Conservation (phyloP, 1,140 invertebrate genomes). For the Drosophila mayri region DNA sequence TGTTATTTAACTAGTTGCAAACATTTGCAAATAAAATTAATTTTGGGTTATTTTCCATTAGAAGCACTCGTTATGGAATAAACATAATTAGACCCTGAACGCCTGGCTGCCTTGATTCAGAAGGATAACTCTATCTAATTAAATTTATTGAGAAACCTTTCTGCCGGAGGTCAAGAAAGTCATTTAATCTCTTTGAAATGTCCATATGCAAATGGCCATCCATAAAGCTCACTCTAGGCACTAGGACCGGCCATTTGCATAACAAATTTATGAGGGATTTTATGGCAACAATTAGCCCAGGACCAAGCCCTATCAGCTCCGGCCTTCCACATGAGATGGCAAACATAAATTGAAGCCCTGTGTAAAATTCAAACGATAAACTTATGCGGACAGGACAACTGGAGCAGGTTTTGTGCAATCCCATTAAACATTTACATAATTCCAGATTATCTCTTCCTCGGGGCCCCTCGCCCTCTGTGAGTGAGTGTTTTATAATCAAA, state of each 20-base stretch:
- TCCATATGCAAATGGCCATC: slow-evolving; percentile 21
- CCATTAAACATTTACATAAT: slow-evolving; percentile 49
- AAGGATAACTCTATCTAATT: slow-evolving; percentile 16
- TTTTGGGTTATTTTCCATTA: slow-evolving; percentile 14
- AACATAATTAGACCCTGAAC: slow-evolving; percentile 18
- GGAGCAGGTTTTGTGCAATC: slow-evolving; percentile 1
- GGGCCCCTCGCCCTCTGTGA: too few species aligned
- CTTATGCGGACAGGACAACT: slow-evolving; percentile 3
- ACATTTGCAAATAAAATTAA: slow-evolving; percentile 39
- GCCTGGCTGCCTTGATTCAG: background rate
- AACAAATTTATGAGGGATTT: slow-evolving; percentile 33
- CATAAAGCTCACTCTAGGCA: slow-evolving; percentile 9
- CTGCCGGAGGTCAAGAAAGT: background rate
- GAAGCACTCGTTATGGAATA: background rate
- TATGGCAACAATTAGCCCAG: slow-evolving; percentile 39
- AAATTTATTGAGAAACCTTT: slow-evolving; percentile 12
- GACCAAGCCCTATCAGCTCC: slow-evolving; percentile 6
- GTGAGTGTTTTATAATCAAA: slow-evolving; percentile 51
- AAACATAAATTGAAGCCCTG: slow-evolving; percentile 12
- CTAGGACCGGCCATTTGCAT: slow-evolving; percentile 27
- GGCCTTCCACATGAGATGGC: slow-evolving; percentile 31
- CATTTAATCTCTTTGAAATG: slow-evolving; percentile 27
- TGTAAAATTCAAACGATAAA: slow-evolving; percentile 25
- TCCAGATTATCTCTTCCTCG: slow-evolving; percentile 15
- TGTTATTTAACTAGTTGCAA: slow-evolving; percentile 44